Conservation (phyloP, 2,888 invertebrate species). For the Cosmorhoe ocellata region DNA sequence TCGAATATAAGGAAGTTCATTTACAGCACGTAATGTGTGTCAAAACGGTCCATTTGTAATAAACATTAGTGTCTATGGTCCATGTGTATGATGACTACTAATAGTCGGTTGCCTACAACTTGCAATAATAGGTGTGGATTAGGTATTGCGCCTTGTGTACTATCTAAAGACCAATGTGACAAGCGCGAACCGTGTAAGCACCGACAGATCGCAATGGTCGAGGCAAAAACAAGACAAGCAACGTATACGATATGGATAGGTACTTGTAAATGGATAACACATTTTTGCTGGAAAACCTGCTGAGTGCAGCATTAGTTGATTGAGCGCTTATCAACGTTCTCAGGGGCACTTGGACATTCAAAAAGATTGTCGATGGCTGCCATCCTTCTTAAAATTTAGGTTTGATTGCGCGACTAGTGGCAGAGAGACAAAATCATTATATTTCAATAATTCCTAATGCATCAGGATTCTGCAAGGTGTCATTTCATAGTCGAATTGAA, state of each 20-base stretch:
- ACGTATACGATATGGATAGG: constrained; percentile 26
- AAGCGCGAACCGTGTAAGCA: constrained; percentile 33
- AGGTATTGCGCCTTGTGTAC: constrained; percentile 10
- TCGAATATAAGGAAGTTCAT: constrained; percentile 41
- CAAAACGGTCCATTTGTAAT: constrained; percentile 48
- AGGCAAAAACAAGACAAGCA: constrained; percentile 34
- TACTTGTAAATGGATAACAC: constrained; percentile 31
- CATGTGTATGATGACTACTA: constrained; percentile 46
- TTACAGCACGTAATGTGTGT: constrained; percentile 47
- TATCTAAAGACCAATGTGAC: constrained; percentile 22
- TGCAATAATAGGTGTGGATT: constrained; percentile 32
- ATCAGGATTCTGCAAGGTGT: no score
- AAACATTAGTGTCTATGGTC: constrained; percentile 42
- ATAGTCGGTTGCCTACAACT: constrained; percentile 34
- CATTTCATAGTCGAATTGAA: no score
- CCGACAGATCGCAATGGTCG: constrained; percentile 32
- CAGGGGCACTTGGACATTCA: not conserved
- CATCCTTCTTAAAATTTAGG: not conserved
- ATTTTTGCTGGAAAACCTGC: constrained; percentile 21
- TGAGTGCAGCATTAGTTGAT: constrained; percentile 14
- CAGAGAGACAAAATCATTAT: not conserved
- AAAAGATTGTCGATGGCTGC: not conserved
- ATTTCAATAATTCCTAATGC: no score
- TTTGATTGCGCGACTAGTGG: not conserved
- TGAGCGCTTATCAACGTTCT: constrained; percentile 1